Evolutionary conservation across 1,140 invertebrate species (phyloP).

Genomic region (Heterodera schachtii): DNA sequence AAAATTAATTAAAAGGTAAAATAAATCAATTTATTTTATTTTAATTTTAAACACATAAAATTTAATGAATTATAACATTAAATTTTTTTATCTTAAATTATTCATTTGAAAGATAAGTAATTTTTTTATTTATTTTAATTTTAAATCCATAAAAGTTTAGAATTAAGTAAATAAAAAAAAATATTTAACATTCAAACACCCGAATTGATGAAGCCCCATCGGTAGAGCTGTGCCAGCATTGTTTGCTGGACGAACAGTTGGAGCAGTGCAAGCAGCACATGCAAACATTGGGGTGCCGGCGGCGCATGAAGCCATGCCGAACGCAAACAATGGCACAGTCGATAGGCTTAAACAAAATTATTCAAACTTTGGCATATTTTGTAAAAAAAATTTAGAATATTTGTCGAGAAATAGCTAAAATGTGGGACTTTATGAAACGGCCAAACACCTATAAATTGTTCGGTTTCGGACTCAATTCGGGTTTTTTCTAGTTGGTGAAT

Average conservation of each 20-base stretch:
- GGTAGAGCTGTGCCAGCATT: slow-evolving; percentile 64
- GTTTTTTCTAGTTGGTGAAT: no score
- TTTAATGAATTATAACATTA: no score
- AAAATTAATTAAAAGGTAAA: no score
- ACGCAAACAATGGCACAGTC: slow-evolving; percentile 44
- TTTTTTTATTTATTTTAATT: no score
- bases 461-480: no score
- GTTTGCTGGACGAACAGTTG: slow-evolving; percentile 64
- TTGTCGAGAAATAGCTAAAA: background rate
- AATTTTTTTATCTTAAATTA: no score
- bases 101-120: no score
- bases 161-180: slow-evolving; percentile 21
- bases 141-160: no score
- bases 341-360: slow-evolving; percentile 44
- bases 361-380: background rate
- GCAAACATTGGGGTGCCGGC: slow-evolving; percentile 59
- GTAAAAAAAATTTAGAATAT: background rate
- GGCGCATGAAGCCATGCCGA: slow-evolving; percentile 59
- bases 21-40: no score
- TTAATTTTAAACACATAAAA: no score
- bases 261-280: slow-evolving; percentile 55
- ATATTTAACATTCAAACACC: no score
- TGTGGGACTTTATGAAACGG: background rate
- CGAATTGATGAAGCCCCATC: slow-evolving; percentile 63
- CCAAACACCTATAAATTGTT: background rate